Evolutionary conservation across 2,888 invertebrate species (phyloP).

Genomic region (Hydroisotoma schaefferi): DNA sequence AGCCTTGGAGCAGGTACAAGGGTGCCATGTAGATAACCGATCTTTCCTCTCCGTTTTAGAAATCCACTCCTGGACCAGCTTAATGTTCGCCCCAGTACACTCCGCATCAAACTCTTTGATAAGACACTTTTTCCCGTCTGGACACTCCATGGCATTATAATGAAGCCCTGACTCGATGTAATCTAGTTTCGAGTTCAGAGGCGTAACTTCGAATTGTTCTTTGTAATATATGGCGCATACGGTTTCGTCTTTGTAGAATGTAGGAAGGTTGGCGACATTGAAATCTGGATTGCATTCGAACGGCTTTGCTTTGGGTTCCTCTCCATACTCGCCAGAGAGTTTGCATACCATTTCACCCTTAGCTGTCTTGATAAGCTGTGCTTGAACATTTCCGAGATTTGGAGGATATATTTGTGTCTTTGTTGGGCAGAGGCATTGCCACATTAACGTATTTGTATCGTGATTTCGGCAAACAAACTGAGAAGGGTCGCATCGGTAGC

Average conservation of each 20-base stretch:
- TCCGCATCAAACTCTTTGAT: background rate
- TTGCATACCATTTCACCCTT: no score
- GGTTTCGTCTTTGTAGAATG: background rate
- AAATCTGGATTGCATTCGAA: no score
- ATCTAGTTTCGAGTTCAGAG: background rate
- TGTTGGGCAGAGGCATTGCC: background rate
- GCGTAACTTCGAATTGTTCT: background rate
- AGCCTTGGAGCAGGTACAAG: background rate
- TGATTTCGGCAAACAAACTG: background rate
- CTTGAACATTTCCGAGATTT: no score
- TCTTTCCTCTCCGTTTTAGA: background rate
- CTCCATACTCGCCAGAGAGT: no score
- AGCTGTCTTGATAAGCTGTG: no score
- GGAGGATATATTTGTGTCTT: no score
- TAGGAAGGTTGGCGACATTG: background rate
- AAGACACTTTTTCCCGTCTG: background rate
- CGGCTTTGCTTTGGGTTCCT: no score
- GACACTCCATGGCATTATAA: background rate
- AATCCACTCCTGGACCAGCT: background rate
- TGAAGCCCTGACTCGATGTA: background rate
- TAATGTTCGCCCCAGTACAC: background rate
- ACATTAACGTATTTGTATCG: background rate
- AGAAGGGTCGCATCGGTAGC: constrained; percentile 1
- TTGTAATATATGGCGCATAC: background rate
- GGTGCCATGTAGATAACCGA: background rate